Evolutionary conservation across 2,888 invertebrate species (phyloP), one percentile per base, ranked within the genome.

Genomic region (Drosophila picticornis): DNA sequence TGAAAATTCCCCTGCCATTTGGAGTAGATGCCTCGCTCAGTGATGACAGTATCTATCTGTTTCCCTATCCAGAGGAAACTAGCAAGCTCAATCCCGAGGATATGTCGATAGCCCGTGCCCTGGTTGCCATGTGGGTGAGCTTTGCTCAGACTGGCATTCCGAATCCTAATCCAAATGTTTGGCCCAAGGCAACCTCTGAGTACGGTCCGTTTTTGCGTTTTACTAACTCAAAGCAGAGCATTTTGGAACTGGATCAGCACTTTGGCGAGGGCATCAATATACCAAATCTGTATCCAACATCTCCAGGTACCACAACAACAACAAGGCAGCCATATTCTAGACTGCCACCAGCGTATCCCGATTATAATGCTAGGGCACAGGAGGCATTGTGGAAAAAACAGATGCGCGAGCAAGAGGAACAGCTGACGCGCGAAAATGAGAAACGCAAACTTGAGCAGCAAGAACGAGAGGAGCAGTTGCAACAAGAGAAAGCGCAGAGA

Each of bases 1-100:
- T 92, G 43, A 81, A 81, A 2, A 91, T 90, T 27, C 90, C 92
- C 1, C 80, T 93, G 75, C 94, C 94, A 0, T 94, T 94, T 67
- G 91, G 92, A 50, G 92, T 93, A 57, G 94, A 95, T 40, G 94
- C 95, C 6, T 94, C 94, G 51, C 94, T 95, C 64, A 95, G 95
- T 22, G 95, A 95, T 76, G 95, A 95, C 71, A 93, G 95, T 10
- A 94, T 95, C 25, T 94, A 95, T 76, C 83, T 95, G 29, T 95
- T 95, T 82, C 93, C 93, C 4, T 94, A 91, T 61, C 93, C 93
- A 0, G 82, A 77, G 27, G 91, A 92, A 57, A 91, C 91, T 4
- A 92, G 92, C 34, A 72, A 73, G 0, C 82, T 94, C 9, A 93
- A 93, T 75, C 78, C 83, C 0, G 71, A 77, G 6, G 94, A 94